Evolutionary conservation across 2,113 vertebrate genomes (phyloP).

Genomic region (Zosterops lateralis): DNA sequence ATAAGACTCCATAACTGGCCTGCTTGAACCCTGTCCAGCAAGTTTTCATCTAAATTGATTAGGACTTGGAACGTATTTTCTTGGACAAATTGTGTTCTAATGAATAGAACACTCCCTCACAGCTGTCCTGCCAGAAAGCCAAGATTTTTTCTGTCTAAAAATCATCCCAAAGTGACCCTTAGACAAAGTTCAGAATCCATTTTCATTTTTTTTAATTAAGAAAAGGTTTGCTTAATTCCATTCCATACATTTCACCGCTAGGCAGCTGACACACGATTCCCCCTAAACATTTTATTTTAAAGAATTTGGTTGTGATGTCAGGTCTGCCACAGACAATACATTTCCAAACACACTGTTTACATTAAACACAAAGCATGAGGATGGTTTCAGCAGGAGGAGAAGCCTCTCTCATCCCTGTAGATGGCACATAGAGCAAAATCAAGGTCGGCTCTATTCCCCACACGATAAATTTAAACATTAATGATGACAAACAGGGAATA

Average conservation of each 20-base stretch:
- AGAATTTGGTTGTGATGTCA: constrained; percentile 43
- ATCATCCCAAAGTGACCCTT: constrained; percentile 73
- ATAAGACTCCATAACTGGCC: constrained; percentile 47
- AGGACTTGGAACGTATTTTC: constrained; percentile 70
- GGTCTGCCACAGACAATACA: constrained; percentile 30
- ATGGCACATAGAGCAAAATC: not conserved
- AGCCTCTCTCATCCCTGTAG: not conserved
- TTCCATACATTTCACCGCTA: constrained; percentile 55
- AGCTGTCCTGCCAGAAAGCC: constrained; percentile 70
- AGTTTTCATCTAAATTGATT: constrained; percentile 73
- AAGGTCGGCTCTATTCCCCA: not conserved
- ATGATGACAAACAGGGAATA: not conserved
- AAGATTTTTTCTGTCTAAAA: constrained; percentile 71
- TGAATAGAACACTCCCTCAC: constrained; percentile 70
- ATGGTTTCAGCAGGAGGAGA: not conserved
- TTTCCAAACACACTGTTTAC: constrained; percentile 25
- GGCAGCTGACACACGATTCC: constrained; percentile 42
- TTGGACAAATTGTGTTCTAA: constrained; percentile 72
- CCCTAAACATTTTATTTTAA: constrained; percentile 30
- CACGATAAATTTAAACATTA: not conserved
- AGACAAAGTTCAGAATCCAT: constrained; percentile 72
- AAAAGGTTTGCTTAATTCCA: constrained; percentile 63
- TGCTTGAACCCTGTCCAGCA: constrained; percentile 65
- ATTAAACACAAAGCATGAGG: not conserved
- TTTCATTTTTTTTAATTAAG: constrained; percentile 68